Evolutionary conservation across 2,113 vertebrate genomes (phyloP), one percentile per base, ranked within the genome.

Genomic region (Choloepus hoffmanni): DNA sequence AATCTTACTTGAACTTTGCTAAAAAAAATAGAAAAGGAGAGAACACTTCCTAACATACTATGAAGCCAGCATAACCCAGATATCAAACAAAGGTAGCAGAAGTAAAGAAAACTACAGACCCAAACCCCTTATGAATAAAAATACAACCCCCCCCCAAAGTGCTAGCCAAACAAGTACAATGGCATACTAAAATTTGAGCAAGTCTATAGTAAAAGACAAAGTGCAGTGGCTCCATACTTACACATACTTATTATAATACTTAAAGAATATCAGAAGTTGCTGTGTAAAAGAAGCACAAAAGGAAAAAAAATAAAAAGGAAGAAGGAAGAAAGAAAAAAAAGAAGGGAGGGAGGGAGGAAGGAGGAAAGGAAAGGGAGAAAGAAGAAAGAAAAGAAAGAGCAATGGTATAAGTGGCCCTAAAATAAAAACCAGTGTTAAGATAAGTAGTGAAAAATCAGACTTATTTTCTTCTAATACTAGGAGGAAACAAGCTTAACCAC

Each of bases 261-360:
- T 58, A 58, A 76, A 36, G 85, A 62, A 30, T n/a, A 15, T 11
- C 9, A 79, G 8, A 48, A 53, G 6, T 19, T 78, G 40, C 30
- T 65, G 24, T n/a, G 55, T 45, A 45, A 19, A 63, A 76, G 68
- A 74, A 62, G 70, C 3, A 33, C 2, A 74, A 43, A 62, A 45
- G 43, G 36, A 19, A 36, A 73, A n/a, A 50, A 21, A 33, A 7
- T 36, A 36, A 73, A 36, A 18, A 40, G 7, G 12, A 36, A 58
- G 2, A 33, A 48, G 16, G 10, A 21, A 70, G 5, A 5, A 2
- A 16, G 13, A 5, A 4, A 26, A 7, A 9, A 3, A 36, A 23
- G 21, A 9, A 33, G 3, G 8, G 23, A 11, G 18, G 8, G 9
- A 23, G 11, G 15, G 1, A 16, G n/a, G 50, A 1, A 28, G 3